Conservation (phyloP, 2,888 invertebrate genomes). For the Drosophila formosana region DNA sequence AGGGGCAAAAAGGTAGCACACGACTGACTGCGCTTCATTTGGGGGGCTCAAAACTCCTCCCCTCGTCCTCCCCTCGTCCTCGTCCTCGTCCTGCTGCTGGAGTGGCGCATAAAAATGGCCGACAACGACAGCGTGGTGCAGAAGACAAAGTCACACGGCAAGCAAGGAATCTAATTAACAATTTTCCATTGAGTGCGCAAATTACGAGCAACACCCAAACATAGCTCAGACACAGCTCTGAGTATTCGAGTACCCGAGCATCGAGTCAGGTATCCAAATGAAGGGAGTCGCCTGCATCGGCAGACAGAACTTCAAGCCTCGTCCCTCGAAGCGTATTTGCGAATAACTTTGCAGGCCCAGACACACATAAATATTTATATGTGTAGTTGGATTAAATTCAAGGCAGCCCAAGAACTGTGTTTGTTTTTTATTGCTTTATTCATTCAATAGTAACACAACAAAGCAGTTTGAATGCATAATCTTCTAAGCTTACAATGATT, state of each 20-base stretch:
- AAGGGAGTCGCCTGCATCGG: not conserved
- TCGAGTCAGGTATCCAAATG: not conserved
- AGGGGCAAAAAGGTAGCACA: not conserved
- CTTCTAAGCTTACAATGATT: no score
- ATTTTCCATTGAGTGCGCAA: conserved; percentile 85
- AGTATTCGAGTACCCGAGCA: not conserved
- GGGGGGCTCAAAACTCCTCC: not conserved
- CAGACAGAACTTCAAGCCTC: not conserved
- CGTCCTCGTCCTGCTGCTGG: not conserved
- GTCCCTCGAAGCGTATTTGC: not conserved
- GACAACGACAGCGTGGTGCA: conserved; percentile 40
- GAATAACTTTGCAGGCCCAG: not conserved
- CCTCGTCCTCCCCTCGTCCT: not conserved
- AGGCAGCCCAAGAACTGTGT: not conserved
- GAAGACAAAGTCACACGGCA: conserved; percentile 80
- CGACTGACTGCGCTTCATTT: not conserved
- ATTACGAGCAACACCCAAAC: conserved; percentile 78
- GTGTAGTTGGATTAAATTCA: not conserved
- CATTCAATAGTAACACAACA: no score
- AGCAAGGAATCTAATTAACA: conserved; percentile 85
- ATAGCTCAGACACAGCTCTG: not conserved
- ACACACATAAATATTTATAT: conserved; percentile 1
- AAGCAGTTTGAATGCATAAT: no score
- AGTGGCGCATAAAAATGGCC: conserved; percentile 60
- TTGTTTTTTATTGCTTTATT: no score